Evolutionary conservation across 2,113 vertebrate species (phyloP), one percentile per base, ranked within the genome.

Genomic region (Gila orcuttii): DNA sequence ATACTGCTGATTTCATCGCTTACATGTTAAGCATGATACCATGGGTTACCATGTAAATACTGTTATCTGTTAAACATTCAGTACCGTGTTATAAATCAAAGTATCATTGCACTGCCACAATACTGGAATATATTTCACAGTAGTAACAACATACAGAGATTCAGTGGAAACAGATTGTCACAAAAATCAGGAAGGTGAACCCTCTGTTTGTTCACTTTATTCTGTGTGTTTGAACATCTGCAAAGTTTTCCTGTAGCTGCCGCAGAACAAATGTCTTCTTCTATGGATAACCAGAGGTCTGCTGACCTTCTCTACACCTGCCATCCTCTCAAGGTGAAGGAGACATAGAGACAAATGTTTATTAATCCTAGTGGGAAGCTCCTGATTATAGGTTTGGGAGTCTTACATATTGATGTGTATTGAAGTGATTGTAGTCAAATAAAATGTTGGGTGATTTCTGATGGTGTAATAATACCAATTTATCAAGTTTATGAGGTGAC

Each of bases 221-320:
- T 55, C 36, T 47, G 50, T 21, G 31, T 57, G 31, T 71, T 10
- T 10, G 76, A 50, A 75, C 74, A 87, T 84, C 86, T 87, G 55
- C 45, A 60, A 10, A 79, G 33, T 55, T 50, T 78, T 57, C 74
- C 74, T 60, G 12, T 76, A 79, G 77, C 86, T 80, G 66, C 76
- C 23, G 59, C 66, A 80, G 66, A 87, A 84, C 64, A 78, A 87
- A 87, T 87, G 81, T 59, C 81, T 25, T 84, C 76, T 69, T 79
- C 50, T 62, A 45, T 81, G 31, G 39, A 59, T 11, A 69, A 31
- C 71, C 60, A 25, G 25, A 64, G 59, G 68, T 52, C 23, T 45
- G 36, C 33, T 47, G 59, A 50, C 69, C 28, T 73, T 47, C 36
- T 59, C 55, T 59, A 47, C 47, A 23, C 42, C 57, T 52, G 45